phyloP scores from a whole-genome alignment of 2,113 vertebrate species.

The Salvelinus alpinus region DNA sequence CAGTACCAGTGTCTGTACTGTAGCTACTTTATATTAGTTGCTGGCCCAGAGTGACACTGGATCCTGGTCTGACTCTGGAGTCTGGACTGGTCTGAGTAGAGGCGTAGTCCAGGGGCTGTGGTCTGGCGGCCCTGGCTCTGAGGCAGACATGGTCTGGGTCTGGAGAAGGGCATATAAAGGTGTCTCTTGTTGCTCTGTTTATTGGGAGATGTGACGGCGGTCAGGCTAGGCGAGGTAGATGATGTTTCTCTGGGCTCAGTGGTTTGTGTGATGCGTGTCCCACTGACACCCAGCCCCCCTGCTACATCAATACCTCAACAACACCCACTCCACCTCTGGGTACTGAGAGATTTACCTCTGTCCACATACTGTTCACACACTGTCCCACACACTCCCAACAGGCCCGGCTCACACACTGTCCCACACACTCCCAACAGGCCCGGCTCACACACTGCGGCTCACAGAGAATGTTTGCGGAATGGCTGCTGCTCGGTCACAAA shows the following conservation, averaged over 20 bases:
- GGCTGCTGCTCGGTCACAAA: conserved; percentile 22
- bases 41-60: conserved; percentile 34
- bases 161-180: conserved; percentile 34
- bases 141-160: conserved; percentile 32
- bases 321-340: conserved; percentile 10
- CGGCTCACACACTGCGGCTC: conserved; percentile 9
- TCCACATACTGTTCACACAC: conserved; percentile 8
- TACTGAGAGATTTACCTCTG: conserved; percentile 29
- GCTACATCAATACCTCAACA: conserved; percentile 33
- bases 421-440: neutral
- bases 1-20: neutral
- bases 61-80: conserved; percentile 14
- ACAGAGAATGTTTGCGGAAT: conserved; percentile 48
- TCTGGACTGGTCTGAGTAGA: neutral
- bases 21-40: neutral
- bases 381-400: conserved; percentile 9
- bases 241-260: conserved; percentile 17
- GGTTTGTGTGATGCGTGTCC: conserved; percentile 16
- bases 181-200: conserved; percentile 50
- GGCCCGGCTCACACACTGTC: conserved; percentile 6
- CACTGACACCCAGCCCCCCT: conserved; percentile 39
- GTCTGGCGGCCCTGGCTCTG: conserved; percentile 42
- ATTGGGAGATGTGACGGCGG: conserved; percentile 31
- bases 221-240: neutral
- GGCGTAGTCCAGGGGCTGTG: conserved; percentile 25